Conservation (phyloP, 2,797 vertebrate genomes). For the Phataginus tricuspis region DNA sequence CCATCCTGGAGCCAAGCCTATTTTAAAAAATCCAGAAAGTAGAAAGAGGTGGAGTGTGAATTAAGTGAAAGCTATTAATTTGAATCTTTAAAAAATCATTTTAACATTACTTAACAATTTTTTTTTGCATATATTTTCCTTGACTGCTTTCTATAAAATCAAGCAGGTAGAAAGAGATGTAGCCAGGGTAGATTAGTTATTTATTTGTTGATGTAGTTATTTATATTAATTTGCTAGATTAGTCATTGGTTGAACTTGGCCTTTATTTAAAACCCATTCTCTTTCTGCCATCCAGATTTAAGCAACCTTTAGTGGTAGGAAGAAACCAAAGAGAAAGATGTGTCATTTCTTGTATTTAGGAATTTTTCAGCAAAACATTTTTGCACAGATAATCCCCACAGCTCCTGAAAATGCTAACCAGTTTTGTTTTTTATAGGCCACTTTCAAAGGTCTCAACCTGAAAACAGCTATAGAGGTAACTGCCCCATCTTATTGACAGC, state of each 20-base stretch:
- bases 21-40: background rate
- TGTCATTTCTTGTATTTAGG: background rate
- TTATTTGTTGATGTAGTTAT: background rate
- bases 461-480: background rate
- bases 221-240: background rate
- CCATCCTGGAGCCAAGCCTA: background rate
- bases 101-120: background rate
- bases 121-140: background rate
- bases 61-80: background rate
- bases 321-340: background rate
- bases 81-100: background rate
- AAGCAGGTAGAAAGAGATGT: background rate
- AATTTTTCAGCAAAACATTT: background rate
- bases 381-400: background rate
- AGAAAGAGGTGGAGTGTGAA: background rate
- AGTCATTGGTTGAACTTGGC: background rate
- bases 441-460: background rate
- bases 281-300: background rate
- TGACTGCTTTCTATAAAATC: background rate
- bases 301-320: background rate
- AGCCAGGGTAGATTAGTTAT: background rate
- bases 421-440: background rate
- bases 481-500: background rate
- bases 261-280: background rate
- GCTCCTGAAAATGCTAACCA: background rate